Evolutionary conservation across 1,140 invertebrate species (phyloP), one percentile per base, ranked within the genome.

Genomic region (Heterodera carotae): DNA sequence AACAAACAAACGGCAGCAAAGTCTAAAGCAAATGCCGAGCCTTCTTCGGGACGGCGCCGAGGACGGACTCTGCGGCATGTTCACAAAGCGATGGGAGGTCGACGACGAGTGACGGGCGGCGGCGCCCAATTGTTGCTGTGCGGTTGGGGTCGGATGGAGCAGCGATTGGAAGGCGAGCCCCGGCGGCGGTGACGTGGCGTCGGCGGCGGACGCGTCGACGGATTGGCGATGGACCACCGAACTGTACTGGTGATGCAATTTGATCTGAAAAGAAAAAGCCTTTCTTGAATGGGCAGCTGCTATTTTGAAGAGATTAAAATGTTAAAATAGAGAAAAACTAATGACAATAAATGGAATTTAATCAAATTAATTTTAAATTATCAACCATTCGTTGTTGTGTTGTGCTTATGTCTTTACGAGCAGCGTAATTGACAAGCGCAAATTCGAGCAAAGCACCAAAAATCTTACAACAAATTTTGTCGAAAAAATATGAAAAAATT

Each of bases 381-480:
- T 53, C 25, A 27, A 84, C 60, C 68, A 85, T 84, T 18, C 82
- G 43, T 39, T 83, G 76, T 62, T 84, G 83, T 12, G 74, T 72
- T 27, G 81, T 56, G 27, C 71, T 86, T 22, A 85, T 86, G 75
- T 96, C 94, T 76, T 94, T 96, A 76, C 95, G 91, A 76, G 94
- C 96, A 25, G 94, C 94, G 89, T 97, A 97, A 89, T 97, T 97
- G 71, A 97, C 95, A 69, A 97, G 91, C 36, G 95, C 95, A 88
- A 97, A 97, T 90, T 82, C 83, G 68, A 82, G 76, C 34, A 81
- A 56, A n/a, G 78, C 78, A 22, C 76, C 78, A 48, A 81, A 80
- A 68, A 56, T 56, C 48, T 56, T 43, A 5, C 18, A 56, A 53
- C 12, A 53, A 22, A 56, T 53, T 56, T 43, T 10, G 39, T 10